Evolutionary conservation across 2,113 vertebrate genomes (phyloP).

Genomic region (Morone saxatilis): DNA sequence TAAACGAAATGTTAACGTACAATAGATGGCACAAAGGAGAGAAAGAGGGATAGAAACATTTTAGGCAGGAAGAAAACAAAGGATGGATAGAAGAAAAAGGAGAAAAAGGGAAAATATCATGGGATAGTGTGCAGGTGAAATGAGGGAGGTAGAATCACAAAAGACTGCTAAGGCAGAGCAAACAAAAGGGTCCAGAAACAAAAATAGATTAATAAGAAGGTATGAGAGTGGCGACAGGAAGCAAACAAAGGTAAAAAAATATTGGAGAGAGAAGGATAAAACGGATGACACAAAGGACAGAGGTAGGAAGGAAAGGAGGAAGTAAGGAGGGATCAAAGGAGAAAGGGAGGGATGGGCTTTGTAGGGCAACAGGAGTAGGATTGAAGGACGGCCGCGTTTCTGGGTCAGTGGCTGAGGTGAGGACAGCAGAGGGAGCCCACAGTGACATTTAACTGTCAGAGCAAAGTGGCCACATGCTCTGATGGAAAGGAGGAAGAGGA

Average conservation of each 20-base stretch:
- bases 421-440: slow-evolving; percentile 44
- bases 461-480: slow-evolving; percentile 44
- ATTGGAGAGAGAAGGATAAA: background rate
- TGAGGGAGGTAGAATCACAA: background rate
- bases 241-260: background rate
- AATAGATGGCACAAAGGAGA: background rate
- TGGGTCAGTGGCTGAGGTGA: slow-evolving; percentile 66
- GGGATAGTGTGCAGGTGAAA: background rate
- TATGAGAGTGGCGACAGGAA: background rate
- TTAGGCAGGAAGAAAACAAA: background rate
- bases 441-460: slow-evolving; percentile 71
- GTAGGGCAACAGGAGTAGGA: slow-evolving; percentile 3
- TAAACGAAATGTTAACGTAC: background rate
- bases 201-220: slow-evolving; percentile 11
- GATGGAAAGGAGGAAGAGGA: slow-evolving; percentile 35
- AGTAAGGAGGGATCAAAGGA: slow-evolving; percentile 9
- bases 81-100: background rate
- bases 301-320: background rate
- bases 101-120: background rate
- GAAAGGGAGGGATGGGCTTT: slow-evolving; percentile 28
- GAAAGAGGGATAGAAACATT: background rate
- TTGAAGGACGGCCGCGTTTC: slow-evolving; percentile 50
- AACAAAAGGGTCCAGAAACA: background rate
- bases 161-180: background rate
- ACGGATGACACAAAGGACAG: background rate